These are phyloP conservation scores for Stenolophus ochropezus DNA, from an alignment of 2,888 invertebrate genomes.

Conservation along the genomic window DNA sequence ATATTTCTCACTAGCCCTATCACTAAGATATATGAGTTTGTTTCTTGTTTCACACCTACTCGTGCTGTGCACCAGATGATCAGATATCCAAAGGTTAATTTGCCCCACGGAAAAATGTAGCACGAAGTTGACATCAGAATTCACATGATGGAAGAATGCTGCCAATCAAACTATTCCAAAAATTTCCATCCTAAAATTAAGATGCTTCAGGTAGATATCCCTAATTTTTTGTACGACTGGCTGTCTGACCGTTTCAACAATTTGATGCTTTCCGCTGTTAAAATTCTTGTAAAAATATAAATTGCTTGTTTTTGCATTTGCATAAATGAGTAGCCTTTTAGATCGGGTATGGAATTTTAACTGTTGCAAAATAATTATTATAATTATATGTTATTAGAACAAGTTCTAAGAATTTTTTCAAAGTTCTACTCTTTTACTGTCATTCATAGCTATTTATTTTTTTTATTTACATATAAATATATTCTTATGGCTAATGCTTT, in stretches of 20 bases:
- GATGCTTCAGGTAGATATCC: background rate
- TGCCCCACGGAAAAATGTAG: background rate
- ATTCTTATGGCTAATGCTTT: background rate
- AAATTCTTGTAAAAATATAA: background rate
- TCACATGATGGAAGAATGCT: background rate
- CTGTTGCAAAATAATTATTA: background rate
- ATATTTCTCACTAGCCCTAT: constrained; percentile 25
- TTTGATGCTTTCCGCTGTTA: background rate
- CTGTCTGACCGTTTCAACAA: background rate
- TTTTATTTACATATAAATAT: background rate
- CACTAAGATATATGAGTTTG: constrained; percentile 32
- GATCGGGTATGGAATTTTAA: background rate
- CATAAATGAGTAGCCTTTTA: background rate
- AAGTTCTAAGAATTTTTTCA: background rate
- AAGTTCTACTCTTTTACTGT: background rate
- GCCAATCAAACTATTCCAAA: background rate
- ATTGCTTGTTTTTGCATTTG: background rate
- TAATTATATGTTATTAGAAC: background rate
- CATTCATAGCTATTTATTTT: background rate
- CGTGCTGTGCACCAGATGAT: constrained; percentile 10
- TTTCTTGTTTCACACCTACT: constrained; percentile 34
- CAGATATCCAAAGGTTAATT: constrained; percentile 27
- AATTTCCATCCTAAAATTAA: background rate
- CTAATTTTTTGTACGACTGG: background rate
- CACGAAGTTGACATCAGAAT: background rate